phyloP scores from a whole-genome alignment of 2,113 vertebrate species.

The Hassar affinis region DNA sequence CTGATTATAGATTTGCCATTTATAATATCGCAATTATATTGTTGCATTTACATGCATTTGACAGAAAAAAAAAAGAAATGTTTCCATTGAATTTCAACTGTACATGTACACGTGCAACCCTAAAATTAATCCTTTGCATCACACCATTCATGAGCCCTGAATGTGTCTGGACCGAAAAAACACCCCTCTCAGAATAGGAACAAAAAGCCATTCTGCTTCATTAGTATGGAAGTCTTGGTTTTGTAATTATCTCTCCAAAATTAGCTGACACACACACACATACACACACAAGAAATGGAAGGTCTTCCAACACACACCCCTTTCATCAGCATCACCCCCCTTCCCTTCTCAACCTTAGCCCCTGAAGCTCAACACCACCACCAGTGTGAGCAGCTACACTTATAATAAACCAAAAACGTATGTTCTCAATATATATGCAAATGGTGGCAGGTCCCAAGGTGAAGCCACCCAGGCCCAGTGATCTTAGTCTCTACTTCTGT shows the following conservation, averaged over 20 bases:
- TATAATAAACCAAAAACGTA: conserved; percentile 82
- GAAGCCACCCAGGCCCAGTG: conserved; percentile 64
- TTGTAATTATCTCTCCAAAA: conserved; percentile 72
- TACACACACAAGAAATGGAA: conserved; percentile 73
- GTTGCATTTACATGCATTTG: neutral
- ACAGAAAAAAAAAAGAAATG: neutral
- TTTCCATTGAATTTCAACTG: neutral
- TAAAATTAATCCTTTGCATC: conserved; percentile 17
- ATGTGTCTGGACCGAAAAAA: conserved; percentile 16
- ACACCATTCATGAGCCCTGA: neutral
- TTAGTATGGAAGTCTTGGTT: conserved; percentile 63
- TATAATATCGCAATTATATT: neutral
- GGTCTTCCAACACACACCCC: conserved; percentile 63
- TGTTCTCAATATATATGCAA: conserved; percentile 90
- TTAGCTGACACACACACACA: conserved; percentile 66
- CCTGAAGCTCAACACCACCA: conserved; percentile 54
- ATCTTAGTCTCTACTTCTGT: conserved; percentile 8
- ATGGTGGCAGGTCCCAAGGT: conserved; percentile 77
- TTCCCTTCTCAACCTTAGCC: neutral
- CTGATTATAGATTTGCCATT: neutral
- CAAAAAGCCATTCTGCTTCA: conserved; percentile 30
- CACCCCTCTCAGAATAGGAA: conserved; percentile 17
- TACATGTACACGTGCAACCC: neutral
- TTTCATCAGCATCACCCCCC: conserved; percentile 26
- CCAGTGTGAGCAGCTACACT: conserved; percentile 67